phyloP scores from a whole-genome alignment of 2,113 vertebrate species.

The Octodon degus region DNA sequence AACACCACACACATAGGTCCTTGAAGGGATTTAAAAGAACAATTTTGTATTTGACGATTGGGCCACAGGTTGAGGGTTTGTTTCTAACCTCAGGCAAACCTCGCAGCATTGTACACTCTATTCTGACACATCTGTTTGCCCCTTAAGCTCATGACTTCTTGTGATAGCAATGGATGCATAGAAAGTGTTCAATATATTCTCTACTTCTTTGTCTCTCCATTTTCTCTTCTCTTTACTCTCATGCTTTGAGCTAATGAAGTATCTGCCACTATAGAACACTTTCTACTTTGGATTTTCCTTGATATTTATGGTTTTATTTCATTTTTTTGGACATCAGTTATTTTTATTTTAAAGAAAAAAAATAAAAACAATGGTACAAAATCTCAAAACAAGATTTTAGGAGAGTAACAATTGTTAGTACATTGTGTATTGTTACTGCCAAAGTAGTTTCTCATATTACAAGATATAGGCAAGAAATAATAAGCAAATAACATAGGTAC shows the following conservation, averaged over 20 bases:
- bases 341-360: no score
- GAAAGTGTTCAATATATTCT: neutral
- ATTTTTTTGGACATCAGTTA: no score
- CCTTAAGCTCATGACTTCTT: neutral
- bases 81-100: neutral
- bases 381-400: no score
- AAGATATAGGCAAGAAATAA: no score
- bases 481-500: no score
- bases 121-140: neutral
- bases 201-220: constrained; percentile 5
- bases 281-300: neutral
- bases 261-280: neutral
- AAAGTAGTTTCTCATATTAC: no score
- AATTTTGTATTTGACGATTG: constrained; percentile 16
- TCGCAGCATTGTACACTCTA: neutral
- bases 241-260: constrained; percentile 2
- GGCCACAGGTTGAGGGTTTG: neutral
- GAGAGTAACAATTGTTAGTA: no score
- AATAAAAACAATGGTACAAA: no score
- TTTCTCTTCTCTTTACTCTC: neutral
- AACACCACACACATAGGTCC: constrained; percentile 1
- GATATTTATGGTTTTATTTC: neutral
- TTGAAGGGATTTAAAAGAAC: neutral
- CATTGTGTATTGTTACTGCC: no score
- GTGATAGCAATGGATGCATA: neutral